These are phyloP conservation scores for Mus pahari DNA, from an alignment of 2,113 vertebrate genomes.

Conservation along the genomic window DNA sequence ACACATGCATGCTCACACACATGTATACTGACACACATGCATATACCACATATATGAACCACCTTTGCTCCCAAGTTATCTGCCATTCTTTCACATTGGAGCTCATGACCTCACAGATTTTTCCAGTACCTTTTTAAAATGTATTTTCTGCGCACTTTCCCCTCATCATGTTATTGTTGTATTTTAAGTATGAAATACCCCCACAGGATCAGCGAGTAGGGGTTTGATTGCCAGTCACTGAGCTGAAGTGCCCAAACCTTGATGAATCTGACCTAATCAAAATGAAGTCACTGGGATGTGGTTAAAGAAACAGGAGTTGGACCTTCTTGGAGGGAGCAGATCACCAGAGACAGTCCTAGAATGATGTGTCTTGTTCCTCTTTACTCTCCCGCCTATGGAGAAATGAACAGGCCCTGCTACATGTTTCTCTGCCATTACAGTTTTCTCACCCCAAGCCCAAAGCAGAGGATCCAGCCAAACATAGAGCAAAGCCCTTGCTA, in stretches of 20 bases:
- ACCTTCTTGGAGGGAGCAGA: neutral
- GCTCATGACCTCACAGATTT: neutral
- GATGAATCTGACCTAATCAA: neutral
- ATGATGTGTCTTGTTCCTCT: neutral
- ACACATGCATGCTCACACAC: no score
- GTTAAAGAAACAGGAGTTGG: neutral
- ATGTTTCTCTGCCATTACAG: neutral
- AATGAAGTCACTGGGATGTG: neutral
- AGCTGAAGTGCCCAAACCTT: neutral
- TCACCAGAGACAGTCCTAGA: neutral
- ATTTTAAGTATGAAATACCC: neutral
- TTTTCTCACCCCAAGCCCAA: neutral
- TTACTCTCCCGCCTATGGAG: neutral
- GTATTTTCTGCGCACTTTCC: neutral
- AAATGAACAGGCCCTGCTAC: neutral
- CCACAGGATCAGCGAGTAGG: neutral
- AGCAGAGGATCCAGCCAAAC: neutral
- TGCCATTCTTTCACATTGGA: neutral
- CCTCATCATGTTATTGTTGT: neutral
- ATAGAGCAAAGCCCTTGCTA: neutral
- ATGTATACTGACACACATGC: no score
- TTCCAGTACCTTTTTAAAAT: neutral
- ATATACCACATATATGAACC: neutral
- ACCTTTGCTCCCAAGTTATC: neutral
- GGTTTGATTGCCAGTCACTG: neutral